phyloP scores from a whole-genome alignment of 2,888 invertebrate genomes.

The Ypsolopha scabrella region DNA sequence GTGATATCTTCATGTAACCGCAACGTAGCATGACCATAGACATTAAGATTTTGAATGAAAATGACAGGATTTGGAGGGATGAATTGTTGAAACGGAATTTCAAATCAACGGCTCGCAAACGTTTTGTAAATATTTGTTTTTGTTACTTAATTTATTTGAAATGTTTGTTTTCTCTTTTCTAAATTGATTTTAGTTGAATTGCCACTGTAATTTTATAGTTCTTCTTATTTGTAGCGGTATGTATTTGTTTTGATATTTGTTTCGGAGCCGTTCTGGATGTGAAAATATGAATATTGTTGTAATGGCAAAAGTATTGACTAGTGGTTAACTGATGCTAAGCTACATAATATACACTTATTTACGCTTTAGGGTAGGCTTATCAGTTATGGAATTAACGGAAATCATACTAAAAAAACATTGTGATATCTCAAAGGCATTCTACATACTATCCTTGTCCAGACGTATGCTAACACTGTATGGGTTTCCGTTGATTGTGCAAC shows the following conservation, averaged over 20 bases:
- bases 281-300: not conserved
- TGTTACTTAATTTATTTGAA: conserved; percentile 1
- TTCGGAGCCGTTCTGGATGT: not conserved
- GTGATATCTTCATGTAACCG: conserved; percentile 62
- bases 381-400: conserved; percentile 20
- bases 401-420: not conserved
- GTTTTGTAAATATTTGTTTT: not conserved
- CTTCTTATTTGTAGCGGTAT: too few species aligned
- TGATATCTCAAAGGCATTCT: not conserved
- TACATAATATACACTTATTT: conserved; percentile 22
- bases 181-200: not conserved
- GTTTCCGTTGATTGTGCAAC: not conserved
- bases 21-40: conserved; percentile 22
- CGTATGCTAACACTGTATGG: not conserved
- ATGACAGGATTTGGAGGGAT: conserved; percentile 12
- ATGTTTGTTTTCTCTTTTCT: not conserved
- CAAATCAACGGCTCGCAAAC: conserved; percentile 6
- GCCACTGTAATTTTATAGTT: not conserved
- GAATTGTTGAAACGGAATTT: conserved; percentile 21
- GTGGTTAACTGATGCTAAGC: not conserved
- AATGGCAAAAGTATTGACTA: not conserved
- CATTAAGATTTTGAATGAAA: conserved; percentile 16
- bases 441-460: not conserved
- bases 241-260: not conserved
- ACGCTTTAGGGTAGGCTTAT: conserved; percentile 55